Evolutionary conservation across 1,140 invertebrate species (phyloP).

Genomic region (Nixonia krombeini): DNA sequence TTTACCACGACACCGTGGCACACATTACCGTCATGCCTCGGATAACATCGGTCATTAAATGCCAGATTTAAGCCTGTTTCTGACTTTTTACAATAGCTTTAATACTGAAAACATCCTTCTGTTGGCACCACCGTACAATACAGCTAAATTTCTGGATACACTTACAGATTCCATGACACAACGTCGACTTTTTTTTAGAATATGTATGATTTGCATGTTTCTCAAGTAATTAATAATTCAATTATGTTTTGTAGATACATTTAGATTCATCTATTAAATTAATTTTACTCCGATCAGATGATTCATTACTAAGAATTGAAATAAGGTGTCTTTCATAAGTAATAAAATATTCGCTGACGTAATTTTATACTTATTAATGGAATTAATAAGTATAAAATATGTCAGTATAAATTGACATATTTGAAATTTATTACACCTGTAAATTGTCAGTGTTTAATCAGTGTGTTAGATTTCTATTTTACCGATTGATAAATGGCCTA

Average conservation of each 20-base stretch:
- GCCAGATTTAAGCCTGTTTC: conserved; percentile 13
- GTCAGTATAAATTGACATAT: too few relatives aligned
- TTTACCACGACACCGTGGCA: conserved; percentile 7
- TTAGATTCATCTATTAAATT: neutral
- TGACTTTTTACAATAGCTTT: neutral
- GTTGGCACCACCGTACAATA: conserved; percentile 1
- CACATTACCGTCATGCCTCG: conserved; percentile 13
- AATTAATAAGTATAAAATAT: too few relatives aligned
- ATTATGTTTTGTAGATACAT: neutral
- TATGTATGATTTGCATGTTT: too few relatives aligned
- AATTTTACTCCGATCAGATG: neutral
- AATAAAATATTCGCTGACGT: too few relatives aligned
- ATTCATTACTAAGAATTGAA: neutral
- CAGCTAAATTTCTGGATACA: neutral
- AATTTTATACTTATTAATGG: too few relatives aligned
- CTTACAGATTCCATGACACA: too few relatives aligned
- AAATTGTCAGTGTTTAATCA: neutral
- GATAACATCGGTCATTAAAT: conserved; percentile 33
- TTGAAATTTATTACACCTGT: too few relatives aligned
- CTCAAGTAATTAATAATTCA: neutral
- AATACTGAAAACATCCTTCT: conserved; percentile 1
- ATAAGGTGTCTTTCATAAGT: neutral
- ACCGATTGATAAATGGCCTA: neutral
- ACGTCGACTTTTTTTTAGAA: too few relatives aligned
- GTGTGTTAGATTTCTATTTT: neutral